A percentile compares a stretch with the other conserved stretches of the same genome.
phyloP scores from a whole-genome alignment of 2,113 vertebrate species.

The Datnioides undecimradiatus region DNA sequence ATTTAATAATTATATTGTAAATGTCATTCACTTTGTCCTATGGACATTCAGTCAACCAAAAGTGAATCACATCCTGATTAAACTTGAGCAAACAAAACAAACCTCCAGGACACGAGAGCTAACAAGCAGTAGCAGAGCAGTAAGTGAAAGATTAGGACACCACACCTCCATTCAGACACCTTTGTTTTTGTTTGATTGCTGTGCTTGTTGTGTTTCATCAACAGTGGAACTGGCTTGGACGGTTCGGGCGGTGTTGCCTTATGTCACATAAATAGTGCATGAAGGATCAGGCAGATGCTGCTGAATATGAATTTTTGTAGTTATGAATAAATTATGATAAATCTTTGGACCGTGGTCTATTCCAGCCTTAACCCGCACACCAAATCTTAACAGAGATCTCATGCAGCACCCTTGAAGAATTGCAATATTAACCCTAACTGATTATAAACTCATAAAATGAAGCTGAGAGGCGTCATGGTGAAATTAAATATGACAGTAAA shows the following conservation, averaged over 20 bases:
- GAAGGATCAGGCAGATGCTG: conserved; percentile 73
- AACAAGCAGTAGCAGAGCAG: conserved; percentile 14
- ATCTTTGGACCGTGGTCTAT: conserved; percentile 44
- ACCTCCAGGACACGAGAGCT: conserved; percentile 18
- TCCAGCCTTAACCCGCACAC: conserved; percentile 29
- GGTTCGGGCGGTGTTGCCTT: conserved; percentile 21
- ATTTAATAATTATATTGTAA: too few relatives aligned
- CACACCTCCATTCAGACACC: background rate
- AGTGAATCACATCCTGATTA: conserved; percentile 37
- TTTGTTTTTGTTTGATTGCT: conserved; percentile 40
- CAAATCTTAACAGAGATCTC: conserved; percentile 30
- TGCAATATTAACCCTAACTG: conserved; percentile 6
- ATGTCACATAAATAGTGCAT: conserved; percentile 77
- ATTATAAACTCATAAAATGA: conserved; percentile 9
- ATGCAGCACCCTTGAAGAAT: background rate
- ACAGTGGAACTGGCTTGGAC: conserved; percentile 12
- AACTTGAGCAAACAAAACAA: conserved; percentile 21
- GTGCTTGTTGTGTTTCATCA: conserved; percentile 35
- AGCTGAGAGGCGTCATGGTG: background rate
- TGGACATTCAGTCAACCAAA: conserved; percentile 36
- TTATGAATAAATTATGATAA: conserved; percentile 70
- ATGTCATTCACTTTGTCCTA: conserved; percentile 39
- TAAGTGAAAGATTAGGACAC: background rate
- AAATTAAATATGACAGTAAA: conserved; percentile 39
- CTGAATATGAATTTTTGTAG: conserved; percentile 77